Evolutionary conservation across 2,888 invertebrate species (phyloP).

Genomic region (Cerastis leucographa): DNA sequence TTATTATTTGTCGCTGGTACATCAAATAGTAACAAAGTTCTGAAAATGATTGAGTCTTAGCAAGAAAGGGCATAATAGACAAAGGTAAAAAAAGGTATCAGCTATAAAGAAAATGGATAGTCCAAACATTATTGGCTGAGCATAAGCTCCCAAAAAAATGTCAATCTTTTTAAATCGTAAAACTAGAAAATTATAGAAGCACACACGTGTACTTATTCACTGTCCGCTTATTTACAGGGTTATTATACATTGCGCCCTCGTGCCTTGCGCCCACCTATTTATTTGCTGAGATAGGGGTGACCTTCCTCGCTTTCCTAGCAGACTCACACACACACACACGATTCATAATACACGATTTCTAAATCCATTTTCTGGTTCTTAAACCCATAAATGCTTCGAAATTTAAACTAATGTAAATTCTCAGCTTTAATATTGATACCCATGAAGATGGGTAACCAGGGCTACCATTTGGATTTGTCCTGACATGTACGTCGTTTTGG

Average conservation of each 20-base stretch:
- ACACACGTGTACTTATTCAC: background rate
- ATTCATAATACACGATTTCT: no score
- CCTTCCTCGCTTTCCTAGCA: background rate
- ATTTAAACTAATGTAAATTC: background rate
- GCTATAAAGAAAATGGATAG: background rate
- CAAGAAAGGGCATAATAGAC: background rate
- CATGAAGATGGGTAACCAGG: background rate
- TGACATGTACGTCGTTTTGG: background rate
- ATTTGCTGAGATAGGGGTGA: no score
- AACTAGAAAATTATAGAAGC: background rate
- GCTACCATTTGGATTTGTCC: background rate
- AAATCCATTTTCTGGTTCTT: no score
- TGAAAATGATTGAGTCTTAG: background rate
- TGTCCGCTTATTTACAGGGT: background rate
- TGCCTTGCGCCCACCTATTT: no score
- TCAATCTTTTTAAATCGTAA: background rate
- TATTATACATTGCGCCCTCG: no score
- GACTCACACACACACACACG: no score
- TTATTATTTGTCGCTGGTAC: background rate
- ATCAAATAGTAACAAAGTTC: background rate
- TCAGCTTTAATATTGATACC: background rate
- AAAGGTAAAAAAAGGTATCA: background rate
- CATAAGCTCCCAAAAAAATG: background rate
- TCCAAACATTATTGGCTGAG: background rate
- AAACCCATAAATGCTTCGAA: no score